phyloP scores from a whole-genome alignment of 2,888 invertebrate genomes.

The Acanthococcus lagerstroemiae region DNA sequence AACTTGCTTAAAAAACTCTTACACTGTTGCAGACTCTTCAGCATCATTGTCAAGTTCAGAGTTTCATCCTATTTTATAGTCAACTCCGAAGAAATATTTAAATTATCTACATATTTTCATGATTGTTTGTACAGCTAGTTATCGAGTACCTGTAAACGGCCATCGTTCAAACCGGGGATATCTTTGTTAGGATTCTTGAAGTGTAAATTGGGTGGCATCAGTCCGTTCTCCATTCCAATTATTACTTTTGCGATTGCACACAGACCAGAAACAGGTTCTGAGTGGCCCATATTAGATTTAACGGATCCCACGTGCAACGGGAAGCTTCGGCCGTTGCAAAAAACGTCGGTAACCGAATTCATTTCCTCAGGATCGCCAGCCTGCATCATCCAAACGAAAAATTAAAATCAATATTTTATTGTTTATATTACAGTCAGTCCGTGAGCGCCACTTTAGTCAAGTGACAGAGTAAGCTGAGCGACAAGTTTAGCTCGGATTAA shows the following conservation, averaged over 20 bases:
- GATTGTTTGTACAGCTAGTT: too few relatives aligned
- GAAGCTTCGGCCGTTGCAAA: slow-evolving; percentile 57
- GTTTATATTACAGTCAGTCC: too few relatives aligned
- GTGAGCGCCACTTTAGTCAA: too few relatives aligned
- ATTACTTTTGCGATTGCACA: slow-evolving; percentile 84
- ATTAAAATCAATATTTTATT: too few relatives aligned
- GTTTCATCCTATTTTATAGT: too few relatives aligned
- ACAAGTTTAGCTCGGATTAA: too few relatives aligned
- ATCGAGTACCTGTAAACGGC: slow-evolving; percentile 64
- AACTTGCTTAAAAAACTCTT: too few relatives aligned
- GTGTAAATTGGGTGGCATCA: slow-evolving; percentile 87
- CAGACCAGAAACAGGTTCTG: slow-evolving; percentile 86
- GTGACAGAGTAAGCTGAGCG: too few relatives aligned
- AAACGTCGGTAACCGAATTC: slow-evolving; percentile 83
- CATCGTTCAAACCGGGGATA: slow-evolving; percentile 82
- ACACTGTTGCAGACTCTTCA: too few relatives aligned
- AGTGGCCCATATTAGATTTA: slow-evolving; percentile 98
- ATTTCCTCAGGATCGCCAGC: slow-evolving; percentile 97
- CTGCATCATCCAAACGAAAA: slow-evolving; percentile 41
- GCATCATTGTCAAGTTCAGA: too few relatives aligned
- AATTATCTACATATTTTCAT: too few relatives aligned
- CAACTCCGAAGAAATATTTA: too few relatives aligned
- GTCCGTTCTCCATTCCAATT: slow-evolving; percentile 85
- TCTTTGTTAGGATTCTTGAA: slow-evolving; percentile 76
- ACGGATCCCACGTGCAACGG: slow-evolving; percentile 90